Conservation (phyloP, 2,797 vertebrate species). For the Carapus acus region DNA sequence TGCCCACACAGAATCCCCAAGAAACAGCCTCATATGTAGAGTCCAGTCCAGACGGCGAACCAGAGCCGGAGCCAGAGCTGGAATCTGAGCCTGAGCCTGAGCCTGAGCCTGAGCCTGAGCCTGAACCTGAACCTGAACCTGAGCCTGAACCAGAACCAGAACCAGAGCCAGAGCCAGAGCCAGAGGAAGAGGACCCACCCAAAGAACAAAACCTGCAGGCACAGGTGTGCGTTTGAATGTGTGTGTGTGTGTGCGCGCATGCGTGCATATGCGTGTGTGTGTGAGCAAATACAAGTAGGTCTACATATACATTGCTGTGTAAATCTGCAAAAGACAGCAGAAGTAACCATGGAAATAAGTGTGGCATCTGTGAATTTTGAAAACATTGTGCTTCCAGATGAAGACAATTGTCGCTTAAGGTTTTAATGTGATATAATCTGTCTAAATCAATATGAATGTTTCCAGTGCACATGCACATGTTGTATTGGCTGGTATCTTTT, state of each 20-base stretch:
- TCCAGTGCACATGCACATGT: no score
- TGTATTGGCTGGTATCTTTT: no score
- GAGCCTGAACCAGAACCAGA: slow-evolving; percentile 8
- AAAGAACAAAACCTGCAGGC: slow-evolving; percentile 66
- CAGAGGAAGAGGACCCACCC: slow-evolving; percentile 19
- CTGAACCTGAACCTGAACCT: slow-evolving; percentile 4
- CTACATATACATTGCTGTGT: slow-evolving; percentile 29
- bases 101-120: not conserved
- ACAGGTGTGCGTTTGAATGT: slow-evolving; percentile 56
- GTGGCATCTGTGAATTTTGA: no score
- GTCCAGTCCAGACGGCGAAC: slow-evolving; percentile 73
- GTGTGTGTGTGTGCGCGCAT: slow-evolving; percentile 28
- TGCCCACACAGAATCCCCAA: slow-evolving; percentile 42
- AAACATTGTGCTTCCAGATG: no score
- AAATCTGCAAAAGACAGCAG: slow-evolving; percentile 7
- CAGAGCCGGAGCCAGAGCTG: slow-evolving; percentile 16
- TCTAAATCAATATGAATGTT: no score
- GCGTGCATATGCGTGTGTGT: not conserved
- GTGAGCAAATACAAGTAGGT: slow-evolving; percentile 16
- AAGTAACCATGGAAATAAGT: no score
- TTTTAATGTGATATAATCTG: no score
- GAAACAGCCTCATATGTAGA: slow-evolving; percentile 66
- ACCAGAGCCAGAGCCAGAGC: no score
- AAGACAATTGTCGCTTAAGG: no score
- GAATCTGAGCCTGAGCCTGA: slow-evolving; percentile 24